These are phyloP conservation scores for Manis crassicaudata DNA, from an alignment of 2,797 vertebrate genomes.

Conservation along the genomic window DNA sequence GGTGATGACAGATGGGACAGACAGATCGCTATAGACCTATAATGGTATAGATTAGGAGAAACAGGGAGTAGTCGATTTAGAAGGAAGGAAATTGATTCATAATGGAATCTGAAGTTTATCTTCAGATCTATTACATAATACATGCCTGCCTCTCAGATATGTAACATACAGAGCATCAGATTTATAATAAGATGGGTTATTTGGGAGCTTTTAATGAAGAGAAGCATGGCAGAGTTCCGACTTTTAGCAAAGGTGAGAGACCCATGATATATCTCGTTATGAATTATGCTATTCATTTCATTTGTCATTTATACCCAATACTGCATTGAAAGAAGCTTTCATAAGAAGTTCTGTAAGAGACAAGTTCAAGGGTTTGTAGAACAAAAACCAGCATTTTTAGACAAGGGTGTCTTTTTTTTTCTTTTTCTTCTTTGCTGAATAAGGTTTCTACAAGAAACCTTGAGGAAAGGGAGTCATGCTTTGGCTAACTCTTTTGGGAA, in stretches of 20 bases:
- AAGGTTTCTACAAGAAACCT: background rate
- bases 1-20: background rate
- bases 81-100: conserved; percentile 54
- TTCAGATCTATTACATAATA: conserved; percentile 56
- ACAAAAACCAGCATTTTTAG: conserved; percentile 43
- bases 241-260: conserved; percentile 31
- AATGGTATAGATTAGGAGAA: background rate
- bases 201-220: conserved; percentile 49
- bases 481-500: conserved; percentile 47
- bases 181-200: conserved; percentile 45
- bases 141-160: conserved; percentile 41
- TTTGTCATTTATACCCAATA: conserved; percentile 44
- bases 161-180: background rate
- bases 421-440: background rate
- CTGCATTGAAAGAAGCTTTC: conserved; percentile 61
- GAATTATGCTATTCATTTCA: conserved; percentile 52
- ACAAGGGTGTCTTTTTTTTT: background rate
- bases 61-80: background rate
- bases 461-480: conserved; percentile 9
- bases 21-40: background rate
- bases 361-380: conserved; percentile 2
- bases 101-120: conserved; percentile 61
- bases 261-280: background rate
- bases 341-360: conserved; percentile 29
- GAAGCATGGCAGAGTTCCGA: conserved; percentile 54